phyloP scores from a whole-genome alignment of 2,797 vertebrate species.

The Danio tinwini region DNA sequence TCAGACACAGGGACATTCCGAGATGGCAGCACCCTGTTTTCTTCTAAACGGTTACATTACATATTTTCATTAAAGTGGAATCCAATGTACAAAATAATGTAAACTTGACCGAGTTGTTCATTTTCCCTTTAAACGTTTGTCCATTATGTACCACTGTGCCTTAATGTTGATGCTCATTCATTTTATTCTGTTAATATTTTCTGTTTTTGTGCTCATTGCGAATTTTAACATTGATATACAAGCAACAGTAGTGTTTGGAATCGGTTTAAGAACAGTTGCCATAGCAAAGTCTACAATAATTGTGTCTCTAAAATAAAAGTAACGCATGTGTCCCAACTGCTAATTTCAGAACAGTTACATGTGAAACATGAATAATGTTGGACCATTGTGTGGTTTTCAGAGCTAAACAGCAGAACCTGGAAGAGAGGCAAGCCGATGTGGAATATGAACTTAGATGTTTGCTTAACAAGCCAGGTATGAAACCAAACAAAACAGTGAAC shows the following conservation, averaged over 20 bases:
- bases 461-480: constrained; percentile 94
- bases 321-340: neutral
- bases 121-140: no score
- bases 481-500: neutral
- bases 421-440: constrained; percentile 94
- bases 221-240: no score
- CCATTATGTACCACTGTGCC: neutral
- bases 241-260: no score
- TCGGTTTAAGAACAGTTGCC: neutral
- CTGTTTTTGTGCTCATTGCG: neutral
- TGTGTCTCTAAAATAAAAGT: neutral
- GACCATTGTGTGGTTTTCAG: constrained; percentile 68
- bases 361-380: neutral
- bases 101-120: no score
- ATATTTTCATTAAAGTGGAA: no score
- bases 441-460: constrained; percentile 97
- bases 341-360: neutral
- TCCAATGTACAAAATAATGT: no score
- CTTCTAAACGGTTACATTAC: no score
- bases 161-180: neutral
- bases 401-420: constrained; percentile 96
- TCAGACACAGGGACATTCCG: no score
- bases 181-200: neutral
- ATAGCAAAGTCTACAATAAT: neutral
- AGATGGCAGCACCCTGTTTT: no score